These are phyloP conservation scores for Eolophus roseicapilla DNA, from an alignment of 2,113 vertebrate species.

Conservation along the genomic window DNA sequence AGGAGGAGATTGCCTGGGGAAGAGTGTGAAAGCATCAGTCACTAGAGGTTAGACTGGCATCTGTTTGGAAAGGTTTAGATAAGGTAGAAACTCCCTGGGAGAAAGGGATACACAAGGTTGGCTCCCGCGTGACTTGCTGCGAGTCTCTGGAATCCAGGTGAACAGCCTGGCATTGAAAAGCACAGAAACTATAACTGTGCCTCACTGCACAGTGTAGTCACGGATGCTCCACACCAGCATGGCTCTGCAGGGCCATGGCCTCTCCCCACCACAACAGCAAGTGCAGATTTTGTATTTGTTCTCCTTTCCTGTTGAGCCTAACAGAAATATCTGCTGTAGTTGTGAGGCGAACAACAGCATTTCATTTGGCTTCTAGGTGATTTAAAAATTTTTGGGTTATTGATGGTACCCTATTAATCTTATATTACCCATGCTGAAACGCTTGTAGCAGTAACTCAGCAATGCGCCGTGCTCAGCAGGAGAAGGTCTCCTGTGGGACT, in stretches of 20 bases:
- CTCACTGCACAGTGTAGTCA: accelerated
- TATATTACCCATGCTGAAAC: background rate
- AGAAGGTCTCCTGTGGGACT: background rate
- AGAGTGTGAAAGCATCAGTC: accelerated
- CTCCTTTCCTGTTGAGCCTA: background rate
- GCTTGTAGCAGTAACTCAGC: accelerated
- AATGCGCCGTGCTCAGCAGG: accelerated
- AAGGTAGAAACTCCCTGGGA: background rate
- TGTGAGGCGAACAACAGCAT: background rate
- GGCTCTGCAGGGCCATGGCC: background rate
- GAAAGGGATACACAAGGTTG: background rate
- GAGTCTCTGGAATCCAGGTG: background rate
- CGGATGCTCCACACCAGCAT: accelerated
- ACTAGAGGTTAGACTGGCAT: background rate
- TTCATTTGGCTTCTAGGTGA: background rate
- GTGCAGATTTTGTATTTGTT: background rate
- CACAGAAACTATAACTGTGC: background rate
- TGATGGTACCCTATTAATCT: background rate
- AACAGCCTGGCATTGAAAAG: background rate
- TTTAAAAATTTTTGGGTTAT: background rate
- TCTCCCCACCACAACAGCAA: background rate
- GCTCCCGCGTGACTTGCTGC: accelerated
- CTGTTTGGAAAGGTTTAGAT: background rate
- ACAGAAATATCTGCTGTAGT: background rate
- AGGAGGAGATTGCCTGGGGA: background rate